phyloP scores from a whole-genome alignment of 2,797 vertebrate genomes.

The Gobionotothen gibberifrons region DNA sequence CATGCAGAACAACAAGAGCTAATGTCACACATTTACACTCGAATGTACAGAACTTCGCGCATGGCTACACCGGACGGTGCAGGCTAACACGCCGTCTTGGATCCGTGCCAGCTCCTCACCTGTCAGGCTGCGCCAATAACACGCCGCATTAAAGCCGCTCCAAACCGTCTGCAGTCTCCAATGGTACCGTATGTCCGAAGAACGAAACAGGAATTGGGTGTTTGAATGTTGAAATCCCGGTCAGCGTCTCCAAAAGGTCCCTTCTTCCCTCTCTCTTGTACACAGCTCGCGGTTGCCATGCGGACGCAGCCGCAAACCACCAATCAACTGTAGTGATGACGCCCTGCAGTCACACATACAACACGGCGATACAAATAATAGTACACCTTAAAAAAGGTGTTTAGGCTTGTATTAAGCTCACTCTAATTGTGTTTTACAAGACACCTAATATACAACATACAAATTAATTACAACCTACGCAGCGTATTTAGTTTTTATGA shows the following conservation, averaged over 20 bases:
- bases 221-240: not conserved
- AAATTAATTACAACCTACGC: too few relatives aligned
- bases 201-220: rapidly evolving
- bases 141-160: constrained; percentile 50
- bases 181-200: too few relatives aligned
- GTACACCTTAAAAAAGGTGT: not conserved
- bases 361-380: not conserved
- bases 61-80: constrained; percentile 3
- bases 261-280: constrained; percentile 29
- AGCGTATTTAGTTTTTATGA: too few relatives aligned
- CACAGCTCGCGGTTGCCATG: constrained; percentile 77
- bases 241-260: constrained; percentile 10
- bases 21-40: not conserved
- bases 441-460: not conserved
- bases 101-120: constrained; percentile 58
- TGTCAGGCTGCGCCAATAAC: constrained; percentile 56
- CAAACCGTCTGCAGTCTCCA: not conserved
- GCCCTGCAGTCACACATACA: constrained; percentile 28
- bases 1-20: not conserved
- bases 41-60: not conserved
- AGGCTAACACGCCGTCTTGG: constrained; percentile 29
- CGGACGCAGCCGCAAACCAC: constrained; percentile 67
- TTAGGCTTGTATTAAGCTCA: not conserved
- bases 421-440: not conserved
- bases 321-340: constrained; percentile 62